Evolutionary conservation across 1,140 invertebrate genomes (phyloP), one percentile per base, ranked within the genome.

Genomic region (Penaeus vannamei): DNA sequence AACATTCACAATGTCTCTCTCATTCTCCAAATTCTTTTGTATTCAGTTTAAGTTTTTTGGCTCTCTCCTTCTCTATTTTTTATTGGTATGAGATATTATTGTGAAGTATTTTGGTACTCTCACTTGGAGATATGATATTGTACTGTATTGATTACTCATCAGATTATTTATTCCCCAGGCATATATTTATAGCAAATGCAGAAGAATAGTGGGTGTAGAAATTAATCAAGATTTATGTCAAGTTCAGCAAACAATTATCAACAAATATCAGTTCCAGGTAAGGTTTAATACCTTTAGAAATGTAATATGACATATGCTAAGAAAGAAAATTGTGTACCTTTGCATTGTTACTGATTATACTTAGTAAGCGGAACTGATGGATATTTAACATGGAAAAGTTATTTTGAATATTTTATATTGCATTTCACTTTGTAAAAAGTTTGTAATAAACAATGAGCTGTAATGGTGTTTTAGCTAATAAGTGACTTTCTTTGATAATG

Each of bases 181-280:
- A 66, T 95, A 95, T 91, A 93, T 95, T 90, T 95, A 95, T 80
- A 95, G 95, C 53, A 94, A 94, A 92, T 94, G 94, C 46, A 92
- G 92, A 61, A 93, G 93, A 91, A 95, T 96, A 82, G 93, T 95
- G 90, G 96, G 96, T 17, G 94, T 96, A 60, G 96, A 96, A 94
- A 95, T 96, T 91, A 96, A 96, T 91, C 93, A 94, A 91, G 95
- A 95, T 88, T 95, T 95, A 60, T 95, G 95, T 92, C 92, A 94
- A 66, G 91, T 96, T 17, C 95, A 96, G 92, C 93, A 94, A 80
- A 93, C 94, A 26, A 94, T 95, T 36, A 93, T 96, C 66, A 91
- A 93, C 5, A 94, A 95, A 92, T 95, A 94, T 91, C 93, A 94
- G 61, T 91, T 90, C 81, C 90, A 91, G 80, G 90, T 91, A 87